These are phyloP conservation scores for Acrocyrtus sp. DNA, from an alignment of 2,888 invertebrate species.

Conservation along the genomic window DNA sequence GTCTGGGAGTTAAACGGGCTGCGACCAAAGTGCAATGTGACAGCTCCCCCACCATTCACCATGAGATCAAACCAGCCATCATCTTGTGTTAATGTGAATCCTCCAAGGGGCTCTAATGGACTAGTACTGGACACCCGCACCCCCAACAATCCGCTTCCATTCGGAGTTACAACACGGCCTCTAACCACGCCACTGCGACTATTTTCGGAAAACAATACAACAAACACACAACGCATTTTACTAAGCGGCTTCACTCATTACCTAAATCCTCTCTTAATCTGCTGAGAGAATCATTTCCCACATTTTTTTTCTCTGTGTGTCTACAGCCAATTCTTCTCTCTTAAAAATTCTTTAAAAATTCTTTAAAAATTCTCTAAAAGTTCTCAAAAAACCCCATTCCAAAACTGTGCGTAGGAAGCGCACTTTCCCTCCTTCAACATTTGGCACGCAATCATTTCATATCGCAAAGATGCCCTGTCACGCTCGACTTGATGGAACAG, in stretches of 20 bases:
- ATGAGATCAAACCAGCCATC: slow-evolving; percentile 98
- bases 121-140: slow-evolving; percentile 94
- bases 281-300: background rate
- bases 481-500: no score
- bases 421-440: no score
- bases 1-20: slow-evolving; percentile 89
- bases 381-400: no score
- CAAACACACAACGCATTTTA: background rate
- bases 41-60: slow-evolving; percentile 98
- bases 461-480: no score
- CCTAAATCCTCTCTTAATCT: background rate
- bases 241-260: background rate
- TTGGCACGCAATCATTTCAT: no score
- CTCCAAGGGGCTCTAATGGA: slow-evolving; percentile 78
- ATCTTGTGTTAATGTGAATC: slow-evolving; percentile 91
- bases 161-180: slow-evolving; percentile 90
- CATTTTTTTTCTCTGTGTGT: slow-evolving; percentile 6
- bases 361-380: no score
- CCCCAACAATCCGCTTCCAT: slow-evolving; percentile 94
- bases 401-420: no score
- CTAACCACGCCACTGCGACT: slow-evolving; percentile 98
- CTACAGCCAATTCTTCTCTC: background rate
- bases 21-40: slow-evolving; percentile 92
- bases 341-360: no score
- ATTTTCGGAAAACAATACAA: slow-evolving; percentile 61